phyloP scores from a whole-genome alignment of 2,888 invertebrate species.

The Agonum fuliginosum region DNA sequence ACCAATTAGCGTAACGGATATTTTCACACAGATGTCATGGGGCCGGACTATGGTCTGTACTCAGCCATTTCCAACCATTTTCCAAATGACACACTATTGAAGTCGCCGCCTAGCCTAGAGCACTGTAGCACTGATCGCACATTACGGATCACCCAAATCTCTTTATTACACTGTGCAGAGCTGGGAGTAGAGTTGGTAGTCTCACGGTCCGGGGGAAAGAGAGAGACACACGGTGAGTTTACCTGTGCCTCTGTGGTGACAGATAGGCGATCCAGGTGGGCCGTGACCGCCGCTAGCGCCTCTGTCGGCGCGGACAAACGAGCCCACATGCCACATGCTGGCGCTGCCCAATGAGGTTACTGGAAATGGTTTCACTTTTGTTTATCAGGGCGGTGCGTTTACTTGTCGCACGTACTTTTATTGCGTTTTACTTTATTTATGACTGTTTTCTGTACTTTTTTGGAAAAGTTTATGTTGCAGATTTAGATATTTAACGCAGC shows the following conservation, averaged over 20 bases:
- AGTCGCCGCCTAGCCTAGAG: neutral
- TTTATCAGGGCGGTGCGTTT: neutral
- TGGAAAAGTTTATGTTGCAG: no score
- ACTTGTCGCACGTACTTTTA: neutral
- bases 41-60: neutral
- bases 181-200: neutral
- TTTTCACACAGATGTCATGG: constrained; percentile 39
- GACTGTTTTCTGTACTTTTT: no score
- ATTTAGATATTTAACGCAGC: no score
- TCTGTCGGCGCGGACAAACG: constrained; percentile 45
- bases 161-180: constrained; percentile 35
- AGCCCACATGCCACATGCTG: constrained; percentile 38
- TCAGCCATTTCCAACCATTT: neutral
- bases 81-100: constrained; percentile 19
- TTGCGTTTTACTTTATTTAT: neutral
- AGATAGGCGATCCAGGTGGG: constrained; percentile 51
- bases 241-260: constrained; percentile 40
- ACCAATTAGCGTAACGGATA: constrained; percentile 20
- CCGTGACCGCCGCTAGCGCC: constrained; percentile 46
- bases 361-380: constrained; percentile 19
- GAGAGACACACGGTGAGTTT: neutral
- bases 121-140: neutral
- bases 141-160: constrained; percentile 43
- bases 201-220: neutral
- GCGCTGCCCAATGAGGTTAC: neutral